These are phyloP conservation scores for Meiosimyza decipiens DNA, from an alignment of 2,888 invertebrate species.

Conservation along the genomic window DNA sequence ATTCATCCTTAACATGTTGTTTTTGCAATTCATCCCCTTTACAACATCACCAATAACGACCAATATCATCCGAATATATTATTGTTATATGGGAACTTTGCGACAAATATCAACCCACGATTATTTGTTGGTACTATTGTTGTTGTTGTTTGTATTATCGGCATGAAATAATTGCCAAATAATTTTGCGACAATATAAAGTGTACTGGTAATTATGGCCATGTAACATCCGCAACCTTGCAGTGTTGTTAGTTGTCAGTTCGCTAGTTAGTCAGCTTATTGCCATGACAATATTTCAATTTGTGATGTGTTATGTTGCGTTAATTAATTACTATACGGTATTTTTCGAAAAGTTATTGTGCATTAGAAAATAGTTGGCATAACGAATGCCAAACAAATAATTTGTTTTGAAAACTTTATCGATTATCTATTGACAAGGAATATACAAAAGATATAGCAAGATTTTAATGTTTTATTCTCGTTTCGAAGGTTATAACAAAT, in stretches of 20 bases:
- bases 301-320: constrained; percentile 4
- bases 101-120: background rate
- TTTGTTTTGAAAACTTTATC: constrained; percentile 12
- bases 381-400: constrained; percentile 26
- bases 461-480: no score
- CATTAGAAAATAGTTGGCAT: background rate
- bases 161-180: constrained; percentile 29
- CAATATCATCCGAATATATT: constrained; percentile 11
- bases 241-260: background rate
- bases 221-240: no score
- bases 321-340: constrained; percentile 33
- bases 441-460: no score
- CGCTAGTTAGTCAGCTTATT: constrained; percentile 4
- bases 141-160: constrained; percentile 8
- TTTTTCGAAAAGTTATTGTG: constrained; percentile 18
- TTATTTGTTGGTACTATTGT: constrained; percentile 7
- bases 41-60: constrained; percentile 2
- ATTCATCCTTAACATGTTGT: background rate
- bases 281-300: constrained; percentile 27
- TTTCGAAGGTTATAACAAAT: no score
- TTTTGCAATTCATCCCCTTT: background rate
- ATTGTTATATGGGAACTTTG: constrained; percentile 5
- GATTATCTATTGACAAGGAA: background rate
- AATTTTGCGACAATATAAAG: constrained; percentile 6
- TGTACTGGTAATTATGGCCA: no score